phyloP scores from a whole-genome alignment of 2,797 vertebrate species.

The Parauchenoglanis ngamensis region DNA sequence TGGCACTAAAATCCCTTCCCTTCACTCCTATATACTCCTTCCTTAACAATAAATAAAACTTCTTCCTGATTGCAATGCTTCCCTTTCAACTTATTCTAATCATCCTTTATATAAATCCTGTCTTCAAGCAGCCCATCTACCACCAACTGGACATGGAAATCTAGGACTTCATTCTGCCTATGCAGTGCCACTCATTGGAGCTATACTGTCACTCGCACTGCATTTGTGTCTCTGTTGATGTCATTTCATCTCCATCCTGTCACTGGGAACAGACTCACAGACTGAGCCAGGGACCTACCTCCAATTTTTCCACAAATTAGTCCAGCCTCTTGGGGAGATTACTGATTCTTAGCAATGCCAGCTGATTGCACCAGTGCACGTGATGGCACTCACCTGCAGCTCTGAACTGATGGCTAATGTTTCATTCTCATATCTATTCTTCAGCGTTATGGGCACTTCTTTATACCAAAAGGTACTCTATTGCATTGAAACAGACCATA shows the following conservation, averaged over 20 bases:
- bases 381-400: conserved; percentile 10
- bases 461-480: not conserved
- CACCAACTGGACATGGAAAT: conserved; percentile 50
- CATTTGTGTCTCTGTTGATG: conserved; percentile 60
- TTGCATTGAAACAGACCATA: not conserved
- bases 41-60: conserved; percentile 19
- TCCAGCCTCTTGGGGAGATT: conserved; percentile 19
- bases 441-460: not conserved
- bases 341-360: conserved; percentile 39
- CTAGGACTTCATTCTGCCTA: conserved; percentile 30
- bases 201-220: conserved; percentile 52
- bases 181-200: conserved; percentile 49
- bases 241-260: conserved; percentile 44
- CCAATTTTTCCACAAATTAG: conserved; percentile 20
- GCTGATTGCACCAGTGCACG: conserved; percentile 38
- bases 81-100: conserved; percentile 33
- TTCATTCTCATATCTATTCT: not conserved
- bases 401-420: not conserved
- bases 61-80: conserved; percentile 7
- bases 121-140: conserved; percentile 34
- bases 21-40: conserved; percentile 38
- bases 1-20: conserved; percentile 52
- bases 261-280: conserved; percentile 35
- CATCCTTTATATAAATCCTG: conserved; percentile 33
- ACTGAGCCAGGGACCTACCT: conserved; percentile 38